Base-by-base conservation (phyloP, 2,888 invertebrate genomes). In the Pasiphila rectangulata region DNA sequence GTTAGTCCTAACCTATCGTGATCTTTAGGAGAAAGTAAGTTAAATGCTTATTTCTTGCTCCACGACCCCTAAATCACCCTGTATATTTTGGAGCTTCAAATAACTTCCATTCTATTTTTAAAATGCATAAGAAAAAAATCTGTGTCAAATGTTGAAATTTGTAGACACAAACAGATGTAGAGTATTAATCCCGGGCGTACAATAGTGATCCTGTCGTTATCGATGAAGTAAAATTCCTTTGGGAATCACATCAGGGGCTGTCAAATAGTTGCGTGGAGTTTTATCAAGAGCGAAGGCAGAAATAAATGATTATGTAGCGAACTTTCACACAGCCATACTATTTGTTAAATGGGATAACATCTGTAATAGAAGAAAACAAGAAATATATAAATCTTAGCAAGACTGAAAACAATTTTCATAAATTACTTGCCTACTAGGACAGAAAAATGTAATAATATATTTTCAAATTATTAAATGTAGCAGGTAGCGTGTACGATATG, bases 331-430 rank as follows among this genome's bases (percentile, higher is more conserved):
- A 16, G 12, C 13, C 9, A 23, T 24, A 37, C 17, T 24, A 25
- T 25, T 16, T 47, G 41, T 52, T 46, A 40, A 40, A 45, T 52
- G 46, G 13, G 16, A 17, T 39, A 37, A 39, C 41, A 37, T 34
- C 38, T 47, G 35, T 38, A 29, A 25, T 25, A 25, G 24, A 17
- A 21, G n/a, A 19, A 7, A n/a, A 32, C 6, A 32, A 23, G 27
- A 40, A 23, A 54, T 51, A 6, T 32, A 32, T 32, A 16, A 10
- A 17, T 32, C 16, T 32, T 32, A n/a, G 17, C 32, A 19, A 1
- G 9, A 32, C 17, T 10, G 17, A 19, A 16, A 32, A 32, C 32
- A 19, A 32, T 32, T 32, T 32, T n/a, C 32, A 32, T 32, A 17
- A 32, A 32, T 30, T 16, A 30, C 16, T 16, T n/a, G n/a, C n/a